These are phyloP conservation scores for Notospermus geniculatus DNA, from an alignment of 1,140 invertebrate species.

Conservation along the genomic window DNA sequence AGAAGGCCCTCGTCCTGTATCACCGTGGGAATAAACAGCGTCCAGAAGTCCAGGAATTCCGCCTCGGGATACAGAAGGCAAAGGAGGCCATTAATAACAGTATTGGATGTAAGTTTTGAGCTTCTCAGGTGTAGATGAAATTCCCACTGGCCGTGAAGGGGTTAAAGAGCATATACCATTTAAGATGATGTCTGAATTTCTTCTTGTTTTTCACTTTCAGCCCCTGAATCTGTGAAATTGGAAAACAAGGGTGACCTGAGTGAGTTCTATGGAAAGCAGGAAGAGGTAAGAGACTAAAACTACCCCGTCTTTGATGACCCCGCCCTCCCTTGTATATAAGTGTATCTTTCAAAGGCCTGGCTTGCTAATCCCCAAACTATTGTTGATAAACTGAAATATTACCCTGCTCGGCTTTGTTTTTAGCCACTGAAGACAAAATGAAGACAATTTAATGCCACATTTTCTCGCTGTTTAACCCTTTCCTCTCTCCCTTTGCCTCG, in stretches of 20 bases:
- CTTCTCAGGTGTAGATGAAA: neutral
- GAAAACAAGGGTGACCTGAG: constrained; percentile 51
- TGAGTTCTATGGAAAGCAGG: constrained; percentile 49
- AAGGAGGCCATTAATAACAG: constrained; percentile 92
- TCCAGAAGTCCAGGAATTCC: constrained; percentile 81
- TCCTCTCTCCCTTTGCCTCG: no score
- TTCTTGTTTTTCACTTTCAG: constrained; percentile 27
- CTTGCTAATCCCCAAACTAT: no score
- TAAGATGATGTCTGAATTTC: no score
- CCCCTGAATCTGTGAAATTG: constrained; percentile 48
- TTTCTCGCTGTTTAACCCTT: no score
- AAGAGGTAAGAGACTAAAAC: constrained; percentile 46
- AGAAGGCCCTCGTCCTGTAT: constrained; percentile 87
- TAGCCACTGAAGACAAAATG: no score
- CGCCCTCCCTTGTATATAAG: no score
- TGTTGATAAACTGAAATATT: no score
- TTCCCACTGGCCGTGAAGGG: neutral
- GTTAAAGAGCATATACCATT: neutral
- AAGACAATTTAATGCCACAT: no score
- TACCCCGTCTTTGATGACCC: no score
- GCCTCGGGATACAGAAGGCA: constrained; percentile 87
- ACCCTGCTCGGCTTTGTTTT: no score
- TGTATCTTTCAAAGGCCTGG: no score
- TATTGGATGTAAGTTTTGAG: constrained; percentile 66
- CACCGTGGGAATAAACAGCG: constrained; percentile 80